A percentile compares a stretch with the other conserved stretches of the same genome.
Conservation (phyloP, 2,797 vertebrate species). For the Numenius phaeopus region DNA sequence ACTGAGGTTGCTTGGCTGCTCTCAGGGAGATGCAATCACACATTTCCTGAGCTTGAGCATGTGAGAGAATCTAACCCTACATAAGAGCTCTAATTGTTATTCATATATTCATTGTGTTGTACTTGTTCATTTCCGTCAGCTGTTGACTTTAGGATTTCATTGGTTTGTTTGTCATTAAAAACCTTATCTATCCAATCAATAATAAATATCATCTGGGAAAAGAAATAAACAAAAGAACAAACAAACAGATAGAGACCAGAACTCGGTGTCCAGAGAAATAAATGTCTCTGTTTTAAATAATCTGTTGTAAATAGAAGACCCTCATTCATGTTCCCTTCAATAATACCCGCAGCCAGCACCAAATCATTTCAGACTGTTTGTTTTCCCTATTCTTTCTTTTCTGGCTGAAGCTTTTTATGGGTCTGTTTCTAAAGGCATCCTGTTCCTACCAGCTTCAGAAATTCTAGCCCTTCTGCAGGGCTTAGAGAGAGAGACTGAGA, state of each 20-base stretch:
- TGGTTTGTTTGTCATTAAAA: slow-evolving; percentile 66
- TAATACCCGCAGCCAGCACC: neutral
- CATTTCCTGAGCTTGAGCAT: neutral
- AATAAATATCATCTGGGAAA: slow-evolving; percentile 49
- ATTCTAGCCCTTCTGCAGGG: neutral
- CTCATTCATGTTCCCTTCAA: neutral
- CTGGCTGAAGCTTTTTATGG: neutral
- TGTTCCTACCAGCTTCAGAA: neutral
- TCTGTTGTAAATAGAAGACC: neutral
- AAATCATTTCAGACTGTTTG: neutral
- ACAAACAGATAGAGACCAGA: neutral
- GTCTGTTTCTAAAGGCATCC: neutral
- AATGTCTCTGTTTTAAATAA: neutral
- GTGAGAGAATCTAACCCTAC: neutral
- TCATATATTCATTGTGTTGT: slow-evolving; percentile 65
- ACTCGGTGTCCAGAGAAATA: neutral
- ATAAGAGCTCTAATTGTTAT: slow-evolving; percentile 18
- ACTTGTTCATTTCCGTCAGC: slow-evolving; percentile 48
- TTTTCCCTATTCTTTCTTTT: neutral
- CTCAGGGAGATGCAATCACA: neutral
- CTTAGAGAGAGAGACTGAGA: neutral
- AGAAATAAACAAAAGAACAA: slow-evolving; percentile 39
- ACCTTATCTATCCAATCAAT: slow-evolving; percentile 60
- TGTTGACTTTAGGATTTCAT: slow-evolving; percentile 62
- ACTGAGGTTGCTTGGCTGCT: neutral